phyloP scores from a whole-genome alignment of 2,113 vertebrate genomes.

The Sinocyclocheilus maitianheensis region DNA sequence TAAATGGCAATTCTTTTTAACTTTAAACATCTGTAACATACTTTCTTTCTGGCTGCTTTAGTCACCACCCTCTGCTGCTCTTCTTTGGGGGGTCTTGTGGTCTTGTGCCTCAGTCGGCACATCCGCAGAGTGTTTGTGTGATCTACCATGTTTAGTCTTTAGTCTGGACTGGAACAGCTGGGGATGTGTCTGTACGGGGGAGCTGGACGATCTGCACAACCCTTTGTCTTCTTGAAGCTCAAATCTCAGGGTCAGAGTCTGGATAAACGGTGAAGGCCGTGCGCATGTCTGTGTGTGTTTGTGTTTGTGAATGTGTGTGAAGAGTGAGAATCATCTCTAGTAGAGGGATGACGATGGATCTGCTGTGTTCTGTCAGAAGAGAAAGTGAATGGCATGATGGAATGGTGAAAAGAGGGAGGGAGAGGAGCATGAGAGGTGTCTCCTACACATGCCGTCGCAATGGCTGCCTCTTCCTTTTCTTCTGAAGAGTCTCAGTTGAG shows the following conservation, averaged over 20 bases:
- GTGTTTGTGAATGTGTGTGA: not conserved
- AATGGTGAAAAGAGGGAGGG: constrained; percentile 26
- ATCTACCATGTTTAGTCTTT: constrained; percentile 59
- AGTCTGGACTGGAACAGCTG: constrained; percentile 24
- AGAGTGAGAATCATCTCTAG: not conserved
- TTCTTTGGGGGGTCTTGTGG: not conserved
- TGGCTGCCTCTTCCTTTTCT: constrained; percentile 26
- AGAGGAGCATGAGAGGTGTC: constrained; percentile 30
- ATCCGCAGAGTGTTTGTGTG: constrained; percentile 33
- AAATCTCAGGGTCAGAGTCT: constrained; percentile 36
- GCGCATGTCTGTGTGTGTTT: not conserved
- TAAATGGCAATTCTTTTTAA: not conserved
- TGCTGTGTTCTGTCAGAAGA: not conserved
- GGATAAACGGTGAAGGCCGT: constrained; percentile 44
- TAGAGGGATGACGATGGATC: not conserved
- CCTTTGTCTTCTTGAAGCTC: constrained; percentile 22
- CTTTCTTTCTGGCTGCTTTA: not conserved
- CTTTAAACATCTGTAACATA: not conserved
- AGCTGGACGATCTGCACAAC: not conserved
- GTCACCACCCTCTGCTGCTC: not conserved
- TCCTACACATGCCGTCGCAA: constrained; percentile 51
- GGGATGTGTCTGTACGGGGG: constrained; percentile 30
- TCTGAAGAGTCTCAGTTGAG: constrained; percentile 40
- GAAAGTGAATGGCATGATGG: constrained; percentile 35
- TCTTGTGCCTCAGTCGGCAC: constrained; percentile 25